Conservation (phyloP, 92 coral and sea anemone species). For the Zoanthus gigantus region DNA sequence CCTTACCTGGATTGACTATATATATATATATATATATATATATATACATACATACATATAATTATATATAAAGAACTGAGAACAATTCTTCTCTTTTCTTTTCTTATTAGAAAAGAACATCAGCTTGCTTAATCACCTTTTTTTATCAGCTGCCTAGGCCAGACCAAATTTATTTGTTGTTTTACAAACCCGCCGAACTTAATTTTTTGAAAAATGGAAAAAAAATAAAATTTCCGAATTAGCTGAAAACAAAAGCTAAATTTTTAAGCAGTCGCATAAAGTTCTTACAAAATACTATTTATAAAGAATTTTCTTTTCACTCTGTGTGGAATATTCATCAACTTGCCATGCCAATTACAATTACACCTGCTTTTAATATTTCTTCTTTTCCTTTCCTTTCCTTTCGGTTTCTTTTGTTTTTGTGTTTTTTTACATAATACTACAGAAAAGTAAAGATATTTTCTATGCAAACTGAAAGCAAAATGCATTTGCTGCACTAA, state of each 20-base stretch:
- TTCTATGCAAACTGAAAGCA: no score
- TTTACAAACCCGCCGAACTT: no score
- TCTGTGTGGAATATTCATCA: conserved; percentile 1
- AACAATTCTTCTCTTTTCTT: conserved; percentile 38
- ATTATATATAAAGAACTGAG: background rate
- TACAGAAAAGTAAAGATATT: background rate
- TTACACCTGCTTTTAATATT: background rate
- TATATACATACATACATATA: background rate
- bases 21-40: no score
- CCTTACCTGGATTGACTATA: no score
- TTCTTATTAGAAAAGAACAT: conserved; percentile 44
- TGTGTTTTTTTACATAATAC: background rate
- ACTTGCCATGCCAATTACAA: conserved; percentile 1
- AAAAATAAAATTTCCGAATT: no score
- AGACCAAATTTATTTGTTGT: background rate
- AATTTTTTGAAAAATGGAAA: no score
- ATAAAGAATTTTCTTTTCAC: background rate
- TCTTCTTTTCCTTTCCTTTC: background rate
- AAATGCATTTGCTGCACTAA: background rate
- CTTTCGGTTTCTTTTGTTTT: background rate
- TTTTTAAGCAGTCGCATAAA: background rate
- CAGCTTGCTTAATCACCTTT: conserved; percentile 46
- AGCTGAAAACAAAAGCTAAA: background rate
- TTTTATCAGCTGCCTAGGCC: conserved; percentile 32
- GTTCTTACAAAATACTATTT: background rate